Evolutionary conservation across 1,140 invertebrate genomes (phyloP).

Genomic region (Trypoxylus dichotomus): DNA sequence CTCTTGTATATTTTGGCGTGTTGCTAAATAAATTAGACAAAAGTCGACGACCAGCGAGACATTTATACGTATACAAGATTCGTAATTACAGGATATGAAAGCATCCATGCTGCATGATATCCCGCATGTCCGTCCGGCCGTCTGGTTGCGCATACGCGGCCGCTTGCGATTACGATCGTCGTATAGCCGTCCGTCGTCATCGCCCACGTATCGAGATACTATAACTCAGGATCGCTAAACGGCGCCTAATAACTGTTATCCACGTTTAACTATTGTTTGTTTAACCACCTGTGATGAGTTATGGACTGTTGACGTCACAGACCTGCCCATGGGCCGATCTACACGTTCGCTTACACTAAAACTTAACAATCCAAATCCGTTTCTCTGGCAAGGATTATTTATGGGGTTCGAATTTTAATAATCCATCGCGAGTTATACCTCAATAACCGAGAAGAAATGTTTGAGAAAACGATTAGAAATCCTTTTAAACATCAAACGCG

Average conservation of each 20-base stretch:
- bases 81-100: constrained; percentile 18
- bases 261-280: constrained; percentile 33
- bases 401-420: not conserved
- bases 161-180: constrained; percentile 32
- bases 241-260: constrained; percentile 43
- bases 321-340: constrained; percentile 34
- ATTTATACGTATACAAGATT: not conserved
- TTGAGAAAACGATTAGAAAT: too few species aligned
- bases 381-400: not conserved
- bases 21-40: not conserved
- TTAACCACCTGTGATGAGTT: constrained; percentile 39
- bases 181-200: constrained; percentile 8
- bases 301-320: constrained; percentile 38
- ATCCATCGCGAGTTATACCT: not conserved
- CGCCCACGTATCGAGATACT: constrained; percentile 36
- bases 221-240: constrained; percentile 39
- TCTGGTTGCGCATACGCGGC: not conserved
- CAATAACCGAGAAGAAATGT: too few species aligned
- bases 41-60: not conserved
- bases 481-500: too few species aligned
- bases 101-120: not conserved
- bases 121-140: not conserved
- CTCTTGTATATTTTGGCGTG: not conserved
- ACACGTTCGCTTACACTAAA: not conserved
- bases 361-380: not conserved